Base-by-base conservation (phyloP, 2,888 invertebrate genomes). In the Amiota minor region DNA sequence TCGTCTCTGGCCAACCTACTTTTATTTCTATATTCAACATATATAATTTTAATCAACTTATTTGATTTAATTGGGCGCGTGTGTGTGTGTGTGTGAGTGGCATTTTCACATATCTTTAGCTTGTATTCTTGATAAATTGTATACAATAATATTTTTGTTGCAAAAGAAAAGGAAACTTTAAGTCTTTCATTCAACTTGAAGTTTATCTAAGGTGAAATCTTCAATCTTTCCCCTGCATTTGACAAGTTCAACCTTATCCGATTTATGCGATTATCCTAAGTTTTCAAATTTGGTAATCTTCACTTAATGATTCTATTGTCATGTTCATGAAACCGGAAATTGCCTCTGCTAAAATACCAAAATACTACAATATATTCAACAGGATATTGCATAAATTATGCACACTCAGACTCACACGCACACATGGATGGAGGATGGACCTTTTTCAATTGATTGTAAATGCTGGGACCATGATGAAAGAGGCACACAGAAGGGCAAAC, bases 291-390 rank as follows among this genome's bases (percentile, higher is more conserved):
- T 56, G 73, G 78, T 77, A 83, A 83, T 83, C 81, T 81, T 77
- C 81, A 77, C 83, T 77, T 83, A 83, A 83, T 82, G 84, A 83
- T 82, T 81, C 82, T 79, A 83, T 83, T 83, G 82, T 83, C 82
- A 83, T 81, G 79, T 76, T 79, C 82, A 82, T 80, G 77, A 80
- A 81, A 79, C 80, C 81, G 84, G 83, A 83, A 84, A 82, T 84
- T 84, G 83, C 82, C 80, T 59, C 18, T 78, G 82, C 80, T 81
- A 81, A 84, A 84, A 81, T 83, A 84, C 62, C 11, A 84, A 83
- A 35, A 35, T 35, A 35, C 35, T 35, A 35, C 35, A 35, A 35
- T 35, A 83, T 83, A 84, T 83, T 82, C 83, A 81, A 82, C 84
- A 83, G 83, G 82, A 84, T 84, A 84, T 84, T 82, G 78, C 84